Evolutionary conservation across 2,888 invertebrate genomes (phyloP).

Genomic region (Erpobdella octoculata): DNA sequence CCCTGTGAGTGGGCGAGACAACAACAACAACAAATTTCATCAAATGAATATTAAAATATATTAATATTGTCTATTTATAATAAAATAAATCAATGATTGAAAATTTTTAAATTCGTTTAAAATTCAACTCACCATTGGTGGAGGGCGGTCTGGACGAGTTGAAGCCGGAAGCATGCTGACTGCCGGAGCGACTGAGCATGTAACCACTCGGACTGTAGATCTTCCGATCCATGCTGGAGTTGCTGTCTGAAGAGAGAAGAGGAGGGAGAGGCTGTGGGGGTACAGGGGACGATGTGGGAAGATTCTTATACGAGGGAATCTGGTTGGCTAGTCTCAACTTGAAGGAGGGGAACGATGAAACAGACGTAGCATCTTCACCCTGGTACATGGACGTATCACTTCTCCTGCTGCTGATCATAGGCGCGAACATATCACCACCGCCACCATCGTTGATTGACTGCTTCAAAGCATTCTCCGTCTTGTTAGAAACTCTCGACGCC

Average conservation of each 20-base stretch:
- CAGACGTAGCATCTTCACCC: constrained; percentile 7
- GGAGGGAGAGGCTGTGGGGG: background rate
- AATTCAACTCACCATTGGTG: constrained; percentile 15
- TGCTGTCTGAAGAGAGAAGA: background rate
- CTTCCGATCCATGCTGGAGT: background rate
- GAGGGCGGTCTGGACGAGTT: constrained; percentile 15
- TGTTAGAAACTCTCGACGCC: constrained; percentile 9
- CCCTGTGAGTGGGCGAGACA: background rate
- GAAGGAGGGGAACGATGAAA: constrained; percentile 19
- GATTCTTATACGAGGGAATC: background rate
- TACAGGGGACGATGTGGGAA: background rate
- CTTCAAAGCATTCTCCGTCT: background rate
- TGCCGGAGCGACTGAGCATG: constrained; percentile 18
- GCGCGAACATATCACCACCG: background rate
- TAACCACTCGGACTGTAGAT: background rate
- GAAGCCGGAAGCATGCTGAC: background rate
- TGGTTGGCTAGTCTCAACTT: constrained; percentile 1
- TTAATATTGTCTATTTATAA: background rate
- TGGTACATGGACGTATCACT: constrained; percentile 18
- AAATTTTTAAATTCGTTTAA: background rate
- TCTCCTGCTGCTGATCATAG: constrained; percentile 8
- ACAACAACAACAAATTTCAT: background rate
- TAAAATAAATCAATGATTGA: background rate
- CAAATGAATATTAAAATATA: background rate
- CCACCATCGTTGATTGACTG: background rate